Conservation (phyloP, 1,140 invertebrate species). For the Phymorhynchus buccinoides region DNA sequence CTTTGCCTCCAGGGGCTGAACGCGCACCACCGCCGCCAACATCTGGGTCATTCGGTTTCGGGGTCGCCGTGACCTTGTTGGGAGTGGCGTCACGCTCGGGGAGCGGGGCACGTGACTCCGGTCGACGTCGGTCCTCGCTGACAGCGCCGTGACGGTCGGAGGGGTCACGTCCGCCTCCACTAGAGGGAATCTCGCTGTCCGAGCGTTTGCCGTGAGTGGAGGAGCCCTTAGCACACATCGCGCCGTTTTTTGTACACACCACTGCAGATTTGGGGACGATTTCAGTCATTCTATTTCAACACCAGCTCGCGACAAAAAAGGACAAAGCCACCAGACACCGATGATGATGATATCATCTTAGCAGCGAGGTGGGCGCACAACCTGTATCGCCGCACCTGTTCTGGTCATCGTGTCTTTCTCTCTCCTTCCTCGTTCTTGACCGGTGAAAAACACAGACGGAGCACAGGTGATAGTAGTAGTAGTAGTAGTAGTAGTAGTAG, state of each 20-base stretch:
- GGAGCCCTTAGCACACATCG: neutral
- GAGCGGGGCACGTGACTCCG: neutral
- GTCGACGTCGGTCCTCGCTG: neutral
- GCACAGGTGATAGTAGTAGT: no score
- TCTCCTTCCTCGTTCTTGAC: neutral
- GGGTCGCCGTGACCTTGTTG: neutral
- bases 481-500: no score
- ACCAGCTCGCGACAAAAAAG: neutral
- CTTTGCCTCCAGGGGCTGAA: neutral
- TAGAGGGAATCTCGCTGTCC: neutral
- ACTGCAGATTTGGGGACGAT: neutral
- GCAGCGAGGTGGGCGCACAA: neutral
- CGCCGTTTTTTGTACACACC: neutral
- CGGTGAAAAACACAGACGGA: neutral
- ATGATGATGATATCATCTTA: neutral
- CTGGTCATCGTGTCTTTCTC: no score
- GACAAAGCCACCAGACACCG: neutral
- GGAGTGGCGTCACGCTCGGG: neutral
- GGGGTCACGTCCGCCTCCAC: neutral
- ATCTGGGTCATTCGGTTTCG: neutral
- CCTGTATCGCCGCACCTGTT: neutral
- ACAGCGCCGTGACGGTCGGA: neutral
- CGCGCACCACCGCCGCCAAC: neutral
- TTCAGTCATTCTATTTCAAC: neutral
- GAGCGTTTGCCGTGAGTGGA: neutral